phyloP scores from a whole-genome alignment of 2,888 invertebrate genomes.

The Drosophila anomalata region DNA sequence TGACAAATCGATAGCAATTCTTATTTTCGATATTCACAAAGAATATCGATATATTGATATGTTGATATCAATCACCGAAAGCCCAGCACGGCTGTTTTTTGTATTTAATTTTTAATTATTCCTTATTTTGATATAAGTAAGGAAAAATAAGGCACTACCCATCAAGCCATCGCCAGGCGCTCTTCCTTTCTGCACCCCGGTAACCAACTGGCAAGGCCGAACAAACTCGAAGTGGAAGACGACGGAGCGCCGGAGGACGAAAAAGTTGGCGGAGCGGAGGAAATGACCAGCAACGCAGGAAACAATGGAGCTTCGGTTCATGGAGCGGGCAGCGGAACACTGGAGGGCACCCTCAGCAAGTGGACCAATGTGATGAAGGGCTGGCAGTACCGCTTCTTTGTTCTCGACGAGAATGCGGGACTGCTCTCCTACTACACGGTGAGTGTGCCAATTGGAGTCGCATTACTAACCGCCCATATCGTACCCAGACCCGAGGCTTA shows the following conservation, averaged over 20 bases:
- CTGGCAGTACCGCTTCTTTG: constrained; percentile 99
- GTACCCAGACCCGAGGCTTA: constrained; percentile 12
- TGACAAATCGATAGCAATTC: no score
- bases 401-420: constrained; percentile 97
- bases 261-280: constrained; percentile 21
- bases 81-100: no score
- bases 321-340: constrained; percentile 44
- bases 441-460: constrained; percentile 84
- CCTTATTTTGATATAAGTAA: no score
- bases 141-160: no score
- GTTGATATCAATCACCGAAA: no score
- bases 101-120: neutral
- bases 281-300: constrained; percentile 37
- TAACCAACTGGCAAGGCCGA: neutral
- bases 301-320: constrained; percentile 21
- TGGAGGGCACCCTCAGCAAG: constrained; percentile 84
- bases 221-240: constrained; percentile 1
- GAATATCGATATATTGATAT: no score
- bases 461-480: constrained; percentile 19
- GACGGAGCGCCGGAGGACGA: constrained; percentile 12
- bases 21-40: no score
- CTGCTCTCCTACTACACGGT: constrained; percentile 99
- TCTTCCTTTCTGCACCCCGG: neutral
- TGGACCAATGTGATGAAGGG: constrained; percentile 87
- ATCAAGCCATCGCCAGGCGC: neutral